Evolutionary conservation across 2,888 invertebrate species (phyloP).

Genomic region (Eueremaeus valkanovi): DNA sequence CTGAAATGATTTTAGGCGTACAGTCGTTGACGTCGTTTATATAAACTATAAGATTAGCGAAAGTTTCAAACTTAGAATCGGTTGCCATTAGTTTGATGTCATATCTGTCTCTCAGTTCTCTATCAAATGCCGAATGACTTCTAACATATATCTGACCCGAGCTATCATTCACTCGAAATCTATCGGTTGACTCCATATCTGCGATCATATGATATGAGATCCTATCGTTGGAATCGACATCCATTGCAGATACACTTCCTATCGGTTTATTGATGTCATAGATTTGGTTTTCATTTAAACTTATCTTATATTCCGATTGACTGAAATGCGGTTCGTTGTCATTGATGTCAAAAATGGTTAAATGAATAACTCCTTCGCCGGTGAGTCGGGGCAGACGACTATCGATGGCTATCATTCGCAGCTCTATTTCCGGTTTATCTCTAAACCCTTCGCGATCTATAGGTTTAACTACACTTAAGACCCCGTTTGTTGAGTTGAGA

Average conservation of each 20-base stretch:
- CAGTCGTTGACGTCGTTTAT: slow-evolving; percentile 84
- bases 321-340: slow-evolving; percentile 87
- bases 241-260: slow-evolving; percentile 71
- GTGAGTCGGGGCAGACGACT: slow-evolving; percentile 85
- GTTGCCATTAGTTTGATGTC: slow-evolving; percentile 87
- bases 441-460: slow-evolving; percentile 74
- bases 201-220: slow-evolving; percentile 7
- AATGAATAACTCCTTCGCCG: slow-evolving; percentile 82
- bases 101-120: slow-evolving; percentile 87
- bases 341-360: slow-evolving; percentile 88
- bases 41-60: slow-evolving; percentile 67
- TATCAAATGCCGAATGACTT: slow-evolving; percentile 62
- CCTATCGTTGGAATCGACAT: slow-evolving; percentile 62
- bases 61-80: slow-evolving; percentile 76
- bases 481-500: slow-evolving; percentile 86
- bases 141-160: slow-evolving; percentile 49
- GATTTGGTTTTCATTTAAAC: slow-evolving; percentile 71
- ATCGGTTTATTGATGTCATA: slow-evolving; percentile 54
- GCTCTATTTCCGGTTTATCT: slow-evolving; percentile 75
- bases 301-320: slow-evolving; percentile 68
- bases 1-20: slow-evolving; percentile 50
- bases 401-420: slow-evolving; percentile 88
- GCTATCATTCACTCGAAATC: slow-evolving; percentile 50
- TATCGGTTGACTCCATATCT: slow-evolving; percentile 35
- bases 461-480: slow-evolving; percentile 69